Evolutionary conservation across 2,888 invertebrate species (phyloP), one percentile per base, ranked within the genome.

Genomic region (Timema cristinae): DNA sequence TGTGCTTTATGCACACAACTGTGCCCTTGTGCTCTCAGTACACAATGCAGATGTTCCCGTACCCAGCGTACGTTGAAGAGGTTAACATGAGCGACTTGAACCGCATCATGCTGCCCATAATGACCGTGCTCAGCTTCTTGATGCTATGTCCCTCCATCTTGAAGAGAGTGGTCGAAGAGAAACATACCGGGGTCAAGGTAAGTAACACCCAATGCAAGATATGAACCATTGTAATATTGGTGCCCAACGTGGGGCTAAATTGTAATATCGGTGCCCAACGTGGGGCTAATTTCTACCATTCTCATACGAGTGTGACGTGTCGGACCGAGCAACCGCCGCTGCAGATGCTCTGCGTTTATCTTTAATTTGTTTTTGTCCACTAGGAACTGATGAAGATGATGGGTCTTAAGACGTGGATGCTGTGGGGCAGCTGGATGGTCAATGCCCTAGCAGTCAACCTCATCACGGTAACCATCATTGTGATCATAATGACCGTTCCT

Each of bases 351-450:
- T 13, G 11, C 54, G n/a, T 11, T 54, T 54, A 54, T 4, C 11
- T 13, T 13, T 11, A 1, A 11, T 47, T 66, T 13, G 5, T 76
- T 67, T 32, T 70, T 71, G 68, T 68, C 71, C 75, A 79, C n/a
- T 76, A 86, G 85, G 86, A 86, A 78, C 82, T 86, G 61, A 85
- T 87, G 86, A 84, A 84, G 78, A 84, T 87, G 80, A 86, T 86
- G 86, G 86, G 86, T 2, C 77, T 87, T 67, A 81, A 80, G 52
- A 82, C 81, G 75, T 86, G 85, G 83, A 78, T 86, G 73, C 84
- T 86, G 75, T 86, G 86, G 86, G 49, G 81, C 47, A 84, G 85
- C n/a, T 85, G 86, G 84, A 84, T 85, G 77, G 74, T 84, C 66
- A 83, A 83, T 75, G 83, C 83, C 71, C 75, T 83, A 67, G 59